These are phyloP conservation scores for Chiloscyllium plagiosum DNA, from an alignment of 2,113 vertebrate genomes.

Conservation along the genomic window DNA sequence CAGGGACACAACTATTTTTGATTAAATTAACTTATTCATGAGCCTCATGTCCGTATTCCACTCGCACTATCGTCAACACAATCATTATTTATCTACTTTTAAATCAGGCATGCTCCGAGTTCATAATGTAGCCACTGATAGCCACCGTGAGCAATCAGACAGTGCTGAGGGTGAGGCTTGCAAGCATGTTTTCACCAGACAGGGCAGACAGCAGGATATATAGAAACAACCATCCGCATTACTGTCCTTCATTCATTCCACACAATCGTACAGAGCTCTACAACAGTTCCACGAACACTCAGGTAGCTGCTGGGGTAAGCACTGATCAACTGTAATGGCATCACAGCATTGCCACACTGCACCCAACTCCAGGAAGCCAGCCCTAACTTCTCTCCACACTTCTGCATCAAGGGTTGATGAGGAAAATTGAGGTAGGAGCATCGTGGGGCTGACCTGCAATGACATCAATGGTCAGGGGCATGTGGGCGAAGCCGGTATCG, in stretches of 20 bases:
- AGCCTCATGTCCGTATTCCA: neutral
- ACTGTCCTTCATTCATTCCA: neutral
- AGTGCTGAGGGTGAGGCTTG: neutral
- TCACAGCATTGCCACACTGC: too few relatives aligned
- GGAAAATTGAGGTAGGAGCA: too few relatives aligned
- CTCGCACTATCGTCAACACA: neutral
- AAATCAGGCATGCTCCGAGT: neutral
- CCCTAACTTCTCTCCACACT: too few relatives aligned
- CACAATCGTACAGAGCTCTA: too few relatives aligned
- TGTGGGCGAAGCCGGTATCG: too few relatives aligned
- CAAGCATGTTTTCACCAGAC: neutral
- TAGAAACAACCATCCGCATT: neutral
- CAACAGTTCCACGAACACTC: too few relatives aligned
- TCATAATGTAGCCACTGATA: neutral
- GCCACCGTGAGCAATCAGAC: neutral
- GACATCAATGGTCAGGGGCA: too few relatives aligned
- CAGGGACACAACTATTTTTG: constrained; percentile 17
- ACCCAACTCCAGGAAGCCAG: too few relatives aligned
- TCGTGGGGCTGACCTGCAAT: too few relatives aligned
- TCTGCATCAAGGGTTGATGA: too few relatives aligned
- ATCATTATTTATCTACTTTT: constrained; percentile 25
- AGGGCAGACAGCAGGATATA: neutral
- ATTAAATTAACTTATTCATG: constrained; percentile 35
- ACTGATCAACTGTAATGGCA: too few relatives aligned
- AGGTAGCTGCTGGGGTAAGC: too few relatives aligned